Conservation (phyloP, 35 echinoderm and acorn worm species). For the Apostichopus californicus region DNA sequence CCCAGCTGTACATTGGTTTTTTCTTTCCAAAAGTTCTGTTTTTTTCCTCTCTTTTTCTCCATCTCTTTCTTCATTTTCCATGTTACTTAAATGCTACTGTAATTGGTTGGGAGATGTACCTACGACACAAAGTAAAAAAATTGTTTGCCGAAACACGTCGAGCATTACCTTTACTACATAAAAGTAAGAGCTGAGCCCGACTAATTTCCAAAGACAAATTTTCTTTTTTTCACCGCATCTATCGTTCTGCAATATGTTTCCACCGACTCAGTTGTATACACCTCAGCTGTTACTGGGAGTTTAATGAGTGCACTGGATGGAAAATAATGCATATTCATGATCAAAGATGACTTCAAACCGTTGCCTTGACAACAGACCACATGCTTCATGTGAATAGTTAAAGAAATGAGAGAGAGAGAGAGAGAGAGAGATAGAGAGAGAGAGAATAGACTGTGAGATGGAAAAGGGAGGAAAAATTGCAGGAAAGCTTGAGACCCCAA, state of each 20-base stretch:
- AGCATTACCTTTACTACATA: background rate
- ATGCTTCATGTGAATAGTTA: constrained; percentile 55
- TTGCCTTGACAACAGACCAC: constrained; percentile 46
- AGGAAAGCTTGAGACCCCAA: constrained; percentile 47
- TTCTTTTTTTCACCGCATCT: constrained; percentile 17
- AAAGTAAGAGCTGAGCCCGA: constrained; percentile 12
- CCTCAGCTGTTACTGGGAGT: constrained; percentile 46
- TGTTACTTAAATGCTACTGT: background rate
- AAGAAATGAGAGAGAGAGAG: constrained; percentile 46
- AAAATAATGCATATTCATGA: constrained; percentile 56
- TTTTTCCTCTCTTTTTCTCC: background rate
- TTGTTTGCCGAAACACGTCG: background rate
- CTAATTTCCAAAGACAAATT: constrained; percentile 31
- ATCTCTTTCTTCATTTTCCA: background rate
- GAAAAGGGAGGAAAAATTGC: constrained; percentile 44
- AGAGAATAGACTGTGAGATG: constrained; percentile 35
- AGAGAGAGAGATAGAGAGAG: constrained; percentile 31
- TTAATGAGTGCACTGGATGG: constrained; percentile 53
- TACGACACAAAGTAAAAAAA: background rate
- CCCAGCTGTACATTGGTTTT: background rate
- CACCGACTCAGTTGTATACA: constrained; percentile 39
- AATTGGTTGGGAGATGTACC: background rate
- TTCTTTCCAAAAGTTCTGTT: background rate
- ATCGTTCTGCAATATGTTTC: constrained; percentile 54
- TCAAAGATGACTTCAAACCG: constrained; percentile 48